Evolutionary conservation across 2,888 invertebrate species (phyloP).

Genomic region (Coelinius sp.): DNA sequence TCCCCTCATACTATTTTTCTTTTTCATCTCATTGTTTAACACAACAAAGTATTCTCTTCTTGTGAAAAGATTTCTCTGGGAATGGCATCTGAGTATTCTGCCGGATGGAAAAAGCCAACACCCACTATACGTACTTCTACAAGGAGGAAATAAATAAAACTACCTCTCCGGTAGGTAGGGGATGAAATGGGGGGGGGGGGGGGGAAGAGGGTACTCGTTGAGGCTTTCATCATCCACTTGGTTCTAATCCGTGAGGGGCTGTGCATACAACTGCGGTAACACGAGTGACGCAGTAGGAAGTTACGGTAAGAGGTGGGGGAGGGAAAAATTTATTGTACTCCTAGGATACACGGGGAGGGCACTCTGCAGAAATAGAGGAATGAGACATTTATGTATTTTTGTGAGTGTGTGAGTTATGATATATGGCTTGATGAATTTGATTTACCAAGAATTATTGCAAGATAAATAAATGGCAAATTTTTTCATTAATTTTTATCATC

Average conservation of each 20-base stretch:
- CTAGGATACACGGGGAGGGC: slow-evolving; percentile 35
- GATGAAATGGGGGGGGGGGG: not conserved
- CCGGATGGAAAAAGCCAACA: slow-evolving; percentile 22
- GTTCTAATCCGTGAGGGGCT: slow-evolving; percentile 51
- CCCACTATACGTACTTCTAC: not conserved
- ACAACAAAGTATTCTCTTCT: not conserved
- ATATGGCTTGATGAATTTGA: slow-evolving; percentile 19
- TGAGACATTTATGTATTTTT: not conserved
- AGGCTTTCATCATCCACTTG: slow-evolving; percentile 57
- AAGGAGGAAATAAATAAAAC: slow-evolving; percentile 30
- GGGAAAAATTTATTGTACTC: slow-evolving; percentile 53
- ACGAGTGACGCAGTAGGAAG: slow-evolving; percentile 25
- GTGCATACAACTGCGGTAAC: slow-evolving; percentile 38
- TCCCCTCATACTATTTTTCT: not conserved
- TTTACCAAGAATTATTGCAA: not conserved
- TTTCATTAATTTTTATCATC: not conserved
- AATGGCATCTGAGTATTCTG: slow-evolving; percentile 11
- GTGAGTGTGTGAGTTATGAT: not conserved
- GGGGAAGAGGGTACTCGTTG: slow-evolving; percentile 12
- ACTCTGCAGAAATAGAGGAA: not conserved
- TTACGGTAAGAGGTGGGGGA: slow-evolving; percentile 14
- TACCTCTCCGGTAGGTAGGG: not conserved
- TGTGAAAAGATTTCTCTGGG: slow-evolving; percentile 13
- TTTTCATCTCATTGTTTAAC: not conserved
- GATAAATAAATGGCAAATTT: slow-evolving; percentile 10